Conservation (phyloP, 2,113 vertebrate species). For the Edolisoma coerulescens region DNA sequence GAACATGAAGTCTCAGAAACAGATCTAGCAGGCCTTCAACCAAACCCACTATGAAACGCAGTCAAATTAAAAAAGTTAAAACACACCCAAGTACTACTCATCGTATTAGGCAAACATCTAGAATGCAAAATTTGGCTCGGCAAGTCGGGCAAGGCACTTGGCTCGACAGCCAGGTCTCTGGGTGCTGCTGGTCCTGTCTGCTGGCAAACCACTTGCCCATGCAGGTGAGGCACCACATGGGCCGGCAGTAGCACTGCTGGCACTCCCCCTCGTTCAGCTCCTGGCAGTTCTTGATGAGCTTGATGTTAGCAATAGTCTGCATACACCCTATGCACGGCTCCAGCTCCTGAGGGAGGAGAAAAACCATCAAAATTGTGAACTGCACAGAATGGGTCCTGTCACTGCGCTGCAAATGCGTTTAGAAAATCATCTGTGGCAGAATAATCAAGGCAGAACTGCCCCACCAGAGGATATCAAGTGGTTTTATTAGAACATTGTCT, state of each 20-base stretch:
- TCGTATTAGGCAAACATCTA: constrained; percentile 84
- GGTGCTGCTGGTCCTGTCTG: constrained; percentile 89
- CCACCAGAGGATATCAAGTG: neutral
- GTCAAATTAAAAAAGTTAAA: neutral
- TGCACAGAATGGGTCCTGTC: neutral
- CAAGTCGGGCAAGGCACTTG: constrained; percentile 92
- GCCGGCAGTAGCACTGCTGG: constrained; percentile 89
- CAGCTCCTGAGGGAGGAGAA: constrained; percentile 75
- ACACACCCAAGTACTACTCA: constrained; percentile 57
- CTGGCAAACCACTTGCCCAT: constrained; percentile 97
- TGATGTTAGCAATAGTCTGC: constrained; percentile 84
- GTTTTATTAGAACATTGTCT: neutral
- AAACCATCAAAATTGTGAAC: neutral
- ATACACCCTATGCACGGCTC: constrained; percentile 93
- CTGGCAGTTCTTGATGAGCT: constrained; percentile 84
- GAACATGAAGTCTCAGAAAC: neutral
- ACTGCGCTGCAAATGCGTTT: neutral
- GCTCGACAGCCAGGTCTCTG: constrained; percentile 92
- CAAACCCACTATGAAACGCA: neutral
- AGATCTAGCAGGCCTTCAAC: neutral
- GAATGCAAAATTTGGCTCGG: constrained; percentile 88
- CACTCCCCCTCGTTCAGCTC: constrained; percentile 76
- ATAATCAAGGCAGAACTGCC: neutral
- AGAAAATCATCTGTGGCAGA: neutral
- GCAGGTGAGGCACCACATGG: constrained; percentile 96